Base-by-base conservation (phyloP, 2,797 vertebrate species). In the Euthynnus affinis region DNA sequence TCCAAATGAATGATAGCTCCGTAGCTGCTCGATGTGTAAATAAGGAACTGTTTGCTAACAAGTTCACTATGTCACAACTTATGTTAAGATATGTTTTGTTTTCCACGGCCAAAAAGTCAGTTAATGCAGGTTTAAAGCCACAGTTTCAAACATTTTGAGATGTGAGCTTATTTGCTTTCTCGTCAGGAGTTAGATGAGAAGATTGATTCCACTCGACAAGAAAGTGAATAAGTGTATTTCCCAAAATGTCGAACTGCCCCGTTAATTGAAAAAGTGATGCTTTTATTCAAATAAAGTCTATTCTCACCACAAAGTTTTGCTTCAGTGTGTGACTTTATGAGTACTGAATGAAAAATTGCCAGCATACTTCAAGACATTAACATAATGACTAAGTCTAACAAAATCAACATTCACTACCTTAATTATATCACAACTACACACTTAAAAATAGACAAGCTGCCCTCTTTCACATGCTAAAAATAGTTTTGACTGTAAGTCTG, bases 381-480 rank as follows among this genome's bases (percentile, higher is more conserved):
- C 3, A 60, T 17, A 18, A 51, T 27, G 10, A 34, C 13, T 57
- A 15, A 49, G 23, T 70, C 32, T 15, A 10, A 17, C 23, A 64
- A 58, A 74, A 57, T 20, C 53, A 74, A 66, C 9, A 6, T 72
- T 57, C 37, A 34, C 18, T 22, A 32, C 12, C 9, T 2, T 17
- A 73, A 51, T 61, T 6, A 42, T n/a, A 51, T 32, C 12, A 52
- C 32, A 56, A 32, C 29, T 23, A 23, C 37, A 51, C 23, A 51
- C 25, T 25, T 53, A n/a, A 52, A 52, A 79, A 57, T 12, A 79
- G 37, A 34, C 37, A 66, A 75, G 22, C 53, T 69, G 46, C 65
- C 29, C 13, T 72, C 22, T 25, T 53, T 37, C 18, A 51, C 13
- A 10, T 27, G 44, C 76, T 87, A 92, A 86, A 92, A 88, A 90